A percentile compares a stretch with the other conserved stretches of the same genome.
These are phyloP conservation scores for Chrysemys picta DNA, from an alignment of 2,113 vertebrate genomes.

Conservation along the genomic window DNA sequence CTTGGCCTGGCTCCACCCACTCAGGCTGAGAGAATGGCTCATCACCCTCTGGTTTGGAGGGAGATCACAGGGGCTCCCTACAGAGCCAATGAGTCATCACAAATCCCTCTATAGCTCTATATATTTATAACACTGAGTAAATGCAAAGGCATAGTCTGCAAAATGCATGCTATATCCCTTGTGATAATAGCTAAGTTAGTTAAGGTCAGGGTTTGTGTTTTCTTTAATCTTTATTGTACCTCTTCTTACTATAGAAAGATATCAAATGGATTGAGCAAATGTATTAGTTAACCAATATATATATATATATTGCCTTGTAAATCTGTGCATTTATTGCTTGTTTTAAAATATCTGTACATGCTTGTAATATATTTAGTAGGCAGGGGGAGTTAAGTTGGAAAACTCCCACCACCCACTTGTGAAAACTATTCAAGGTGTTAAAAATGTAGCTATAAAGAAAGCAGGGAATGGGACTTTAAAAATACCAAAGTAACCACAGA, in stretches of 20 bases:
- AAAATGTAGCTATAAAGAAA: neutral
- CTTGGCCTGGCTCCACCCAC: no score
- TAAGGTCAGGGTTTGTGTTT: neutral
- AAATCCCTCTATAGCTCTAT: neutral
- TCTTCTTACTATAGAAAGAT: neutral
- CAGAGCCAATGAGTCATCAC: neutral
- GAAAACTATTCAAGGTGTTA: slow-evolving; percentile 2
- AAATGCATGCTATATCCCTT: neutral
- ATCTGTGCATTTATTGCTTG: neutral
- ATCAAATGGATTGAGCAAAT: neutral
- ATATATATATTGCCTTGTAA: neutral
- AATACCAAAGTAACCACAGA: neutral
- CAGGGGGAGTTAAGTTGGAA: neutral
- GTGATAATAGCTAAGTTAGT: neutral
- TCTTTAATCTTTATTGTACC: slow-evolving; percentile 2
- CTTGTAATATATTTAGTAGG: neutral
- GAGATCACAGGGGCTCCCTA: no score
- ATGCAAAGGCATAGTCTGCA: neutral
- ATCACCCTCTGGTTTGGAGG: no score
- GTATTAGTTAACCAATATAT: neutral
- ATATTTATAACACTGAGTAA: neutral
- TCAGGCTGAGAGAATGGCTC: no score
- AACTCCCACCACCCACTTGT: neutral
- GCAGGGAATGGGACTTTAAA: neutral
- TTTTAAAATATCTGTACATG: slow-evolving; percentile 9